These are phyloP conservation scores for Regulus satrapa DNA, from an alignment of 2,113 vertebrate genomes.

Conservation along the genomic window DNA sequence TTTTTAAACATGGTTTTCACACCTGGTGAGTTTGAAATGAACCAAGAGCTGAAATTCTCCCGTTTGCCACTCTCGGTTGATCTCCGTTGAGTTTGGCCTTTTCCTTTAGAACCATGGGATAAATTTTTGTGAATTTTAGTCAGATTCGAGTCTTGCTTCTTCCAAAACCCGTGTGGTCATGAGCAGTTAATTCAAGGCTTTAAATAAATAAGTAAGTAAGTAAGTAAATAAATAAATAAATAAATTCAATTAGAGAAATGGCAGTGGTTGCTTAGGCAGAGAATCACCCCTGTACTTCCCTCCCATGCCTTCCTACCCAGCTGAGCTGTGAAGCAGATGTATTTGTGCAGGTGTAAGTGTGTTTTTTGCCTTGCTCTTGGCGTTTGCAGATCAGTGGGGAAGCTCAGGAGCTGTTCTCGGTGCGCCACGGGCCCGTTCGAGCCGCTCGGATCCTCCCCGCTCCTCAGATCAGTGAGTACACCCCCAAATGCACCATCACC, in stretches of 20 bases:
- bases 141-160: not conserved
- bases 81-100: not conserved
- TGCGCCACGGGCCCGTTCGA: slow-evolving; percentile 90
- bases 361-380: not conserved
- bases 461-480: slow-evolving; percentile 86
- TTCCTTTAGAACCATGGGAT: not conserved
- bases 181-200: not conserved
- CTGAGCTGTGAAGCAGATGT: fast-evolving
- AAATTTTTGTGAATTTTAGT: not conserved
- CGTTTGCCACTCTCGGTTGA: not conserved
- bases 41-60: not conserved
- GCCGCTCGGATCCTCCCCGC: slow-evolving; percentile 89
- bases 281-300: fast-evolving
- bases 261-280: not conserved
- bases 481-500: fast-evolving
- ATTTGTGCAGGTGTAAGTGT: fast-evolving
- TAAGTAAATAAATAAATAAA: too few species aligned
- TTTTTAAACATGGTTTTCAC: slow-evolving; percentile 27
- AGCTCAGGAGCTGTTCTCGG: slow-evolving; percentile 96
- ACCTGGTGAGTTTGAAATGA: not conserved
- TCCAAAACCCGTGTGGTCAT: not conserved
- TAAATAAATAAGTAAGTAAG: too few species aligned
- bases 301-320: not conserved
- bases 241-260: too few species aligned
- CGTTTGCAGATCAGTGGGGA: slow-evolving; percentile 86